phyloP scores from a whole-genome alignment of 2,888 invertebrate species.

The Calliscelio sp. region DNA sequence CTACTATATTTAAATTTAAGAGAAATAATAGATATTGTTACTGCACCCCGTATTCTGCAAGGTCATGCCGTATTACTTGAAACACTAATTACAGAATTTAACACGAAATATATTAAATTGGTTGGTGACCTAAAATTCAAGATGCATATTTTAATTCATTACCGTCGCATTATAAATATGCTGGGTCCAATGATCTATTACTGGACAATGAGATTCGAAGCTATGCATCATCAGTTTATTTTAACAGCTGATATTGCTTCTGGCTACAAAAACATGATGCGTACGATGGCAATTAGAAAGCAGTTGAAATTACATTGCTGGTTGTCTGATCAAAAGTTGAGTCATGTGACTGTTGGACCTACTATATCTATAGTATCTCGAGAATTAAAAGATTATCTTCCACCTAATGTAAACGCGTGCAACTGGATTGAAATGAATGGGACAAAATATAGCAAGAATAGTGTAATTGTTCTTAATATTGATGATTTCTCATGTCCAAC shows the following conservation, averaged over 20 bases:
- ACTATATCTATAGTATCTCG: not conserved
- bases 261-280: slow-evolving; percentile 36
- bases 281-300: slow-evolving; percentile 27
- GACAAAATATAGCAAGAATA: not conserved
- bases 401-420: not conserved
- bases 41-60: slow-evolving; percentile 37
- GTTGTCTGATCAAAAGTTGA: not conserved
- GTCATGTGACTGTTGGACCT: not conserved
- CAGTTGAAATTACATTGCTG: slow-evolving; percentile 26
- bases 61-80: slow-evolving; percentile 35
- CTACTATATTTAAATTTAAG: slow-evolving; percentile 49
- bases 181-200: slow-evolving; percentile 40
- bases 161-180: slow-evolving; percentile 29
- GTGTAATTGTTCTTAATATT: slow-evolving; percentile 10
- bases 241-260: slow-evolving; percentile 5
- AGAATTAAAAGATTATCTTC: not conserved
- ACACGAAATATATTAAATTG: slow-evolving; percentile 28
- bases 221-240: slow-evolving; percentile 51
- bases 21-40: slow-evolving; percentile 59
- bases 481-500: slow-evolving; percentile 1
- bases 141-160: slow-evolving; percentile 56
- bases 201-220: slow-evolving; percentile 57
- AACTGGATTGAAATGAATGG: slow-evolving; percentile 21
- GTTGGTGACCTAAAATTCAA: slow-evolving; percentile 51
- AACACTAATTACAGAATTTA: slow-evolving; percentile 40